Percentiles rank a stretch among this genome's conserved stretches.
phyloP scores from a whole-genome alignment of 1,140 invertebrate species.

The Goniozus legneri region DNA sequence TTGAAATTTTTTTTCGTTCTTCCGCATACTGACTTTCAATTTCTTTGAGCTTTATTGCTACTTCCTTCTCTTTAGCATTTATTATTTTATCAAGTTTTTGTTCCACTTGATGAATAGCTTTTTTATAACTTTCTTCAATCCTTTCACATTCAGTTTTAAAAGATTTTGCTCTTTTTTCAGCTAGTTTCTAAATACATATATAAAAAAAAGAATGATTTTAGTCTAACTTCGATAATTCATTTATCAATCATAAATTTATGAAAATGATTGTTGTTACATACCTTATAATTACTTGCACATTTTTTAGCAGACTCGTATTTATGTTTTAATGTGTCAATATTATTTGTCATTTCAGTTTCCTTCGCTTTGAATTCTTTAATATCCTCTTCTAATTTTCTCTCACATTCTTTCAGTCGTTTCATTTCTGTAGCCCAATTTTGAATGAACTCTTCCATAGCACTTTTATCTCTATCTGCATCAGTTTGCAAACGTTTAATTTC shows the following conservation, averaged over 20 bases:
- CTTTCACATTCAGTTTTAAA: constrained; percentile 35
- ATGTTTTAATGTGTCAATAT: constrained; percentile 27
- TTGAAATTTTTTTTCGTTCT: constrained; percentile 38
- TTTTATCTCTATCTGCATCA: constrained; percentile 38
- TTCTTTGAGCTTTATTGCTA: constrained; percentile 35
- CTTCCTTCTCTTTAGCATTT: constrained; percentile 30
- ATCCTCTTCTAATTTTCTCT: constrained; percentile 24
- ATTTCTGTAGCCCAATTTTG: constrained; percentile 38
- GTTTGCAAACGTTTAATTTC: constrained; percentile 32
- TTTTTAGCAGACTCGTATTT: constrained; percentile 39
- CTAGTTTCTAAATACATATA: constrained; percentile 27
- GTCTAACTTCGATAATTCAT: background rate
- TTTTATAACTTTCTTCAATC: constrained; percentile 42
- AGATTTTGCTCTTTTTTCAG: constrained; percentile 34
- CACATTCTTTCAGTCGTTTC: constrained; percentile 23
- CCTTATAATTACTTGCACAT: constrained; percentile 44
- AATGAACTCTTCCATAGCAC: constrained; percentile 40
- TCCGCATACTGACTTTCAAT: constrained; percentile 33
- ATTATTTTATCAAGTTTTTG: constrained; percentile 35
- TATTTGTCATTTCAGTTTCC: constrained; percentile 30
- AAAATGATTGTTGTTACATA: constrained; percentile 18
- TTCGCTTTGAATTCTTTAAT: constrained; percentile 30
- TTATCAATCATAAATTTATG: background rate
- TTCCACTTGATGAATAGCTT: constrained; percentile 39
- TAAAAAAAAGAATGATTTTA: constrained; percentile 6